Evolutionary conservation across 1,140 invertebrate species (phyloP).

Genomic region (Melanaphis sacchari): DNA sequence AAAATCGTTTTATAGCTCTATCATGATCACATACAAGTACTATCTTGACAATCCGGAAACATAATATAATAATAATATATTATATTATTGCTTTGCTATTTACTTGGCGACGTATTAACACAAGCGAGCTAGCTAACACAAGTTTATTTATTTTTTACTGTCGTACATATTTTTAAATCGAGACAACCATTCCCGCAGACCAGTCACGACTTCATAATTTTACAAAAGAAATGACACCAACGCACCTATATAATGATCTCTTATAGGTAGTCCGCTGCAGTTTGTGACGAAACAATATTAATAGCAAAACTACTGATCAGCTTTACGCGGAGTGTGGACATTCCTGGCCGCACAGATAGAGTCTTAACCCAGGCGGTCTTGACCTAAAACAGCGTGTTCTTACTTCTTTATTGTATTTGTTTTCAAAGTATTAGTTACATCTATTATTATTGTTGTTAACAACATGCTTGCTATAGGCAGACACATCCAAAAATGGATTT

Average conservation of each 20-base stretch:
- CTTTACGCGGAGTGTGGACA: background rate
- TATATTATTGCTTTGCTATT: background rate
- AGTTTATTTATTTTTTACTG: background rate
- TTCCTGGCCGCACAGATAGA: slow-evolving; percentile 37
- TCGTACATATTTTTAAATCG: background rate
- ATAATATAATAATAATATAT: background rate
- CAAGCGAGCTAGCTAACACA: background rate
- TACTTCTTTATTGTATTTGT: slow-evolving; percentile 23
- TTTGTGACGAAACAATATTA: slow-evolving; percentile 31
- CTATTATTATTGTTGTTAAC: background rate
- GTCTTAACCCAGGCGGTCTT: slow-evolving; percentile 36
- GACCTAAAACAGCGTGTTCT: slow-evolving; percentile 38
- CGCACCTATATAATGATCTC: slow-evolving; percentile 12
- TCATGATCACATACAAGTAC: background rate
- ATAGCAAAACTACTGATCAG: background rate
- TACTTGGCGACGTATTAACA: background rate
- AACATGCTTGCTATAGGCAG: background rate
- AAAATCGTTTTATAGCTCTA: slow-evolving; percentile 13
- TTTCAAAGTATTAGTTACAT: slow-evolving; percentile 12
- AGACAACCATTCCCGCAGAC: background rate
- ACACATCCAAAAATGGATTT: slow-evolving; percentile 3
- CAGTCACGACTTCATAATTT: slow-evolving; percentile 19
- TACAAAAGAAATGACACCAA: slow-evolving; percentile 32
- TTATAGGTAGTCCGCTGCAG: background rate
- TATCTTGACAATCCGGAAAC: background rate